A percentile compares a stretch with the other conserved stretches of the same genome.
Conservation (phyloP, 2,113 vertebrate genomes). For the Sporophila hypoxantha region DNA sequence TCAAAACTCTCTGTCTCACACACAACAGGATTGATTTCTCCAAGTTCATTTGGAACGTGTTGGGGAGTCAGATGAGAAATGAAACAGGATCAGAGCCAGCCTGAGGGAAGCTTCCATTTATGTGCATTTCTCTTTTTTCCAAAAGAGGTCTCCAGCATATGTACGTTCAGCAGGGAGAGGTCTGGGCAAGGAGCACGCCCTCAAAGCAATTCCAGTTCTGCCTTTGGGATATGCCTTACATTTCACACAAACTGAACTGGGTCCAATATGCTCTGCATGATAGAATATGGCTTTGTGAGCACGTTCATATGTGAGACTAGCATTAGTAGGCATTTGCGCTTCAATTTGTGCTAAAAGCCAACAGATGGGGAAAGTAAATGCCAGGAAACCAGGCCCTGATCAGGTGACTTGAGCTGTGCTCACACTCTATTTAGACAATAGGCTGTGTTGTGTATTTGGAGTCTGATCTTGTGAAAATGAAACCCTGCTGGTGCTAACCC, state of each 20-base stretch:
- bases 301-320: conserved; percentile 20
- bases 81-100: background rate
- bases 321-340: background rate
- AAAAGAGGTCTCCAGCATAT: background rate
- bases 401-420: conserved; percentile 49
- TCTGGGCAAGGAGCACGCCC: background rate
- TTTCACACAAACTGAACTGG: background rate
- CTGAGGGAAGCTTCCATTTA: background rate
- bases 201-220: conserved; percentile 32
- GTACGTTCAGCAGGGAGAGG: background rate
- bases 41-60: background rate
- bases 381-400: conserved; percentile 24
- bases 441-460: conserved; percentile 17
- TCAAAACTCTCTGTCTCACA: background rate
- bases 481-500: conserved; percentile 55
- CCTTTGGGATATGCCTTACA: background rate
- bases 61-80: background rate
- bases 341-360: conserved; percentile 41
- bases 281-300: background rate
- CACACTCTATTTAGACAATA: conserved; percentile 30
- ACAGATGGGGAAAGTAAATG: conserved; percentile 52
- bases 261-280: conserved; percentile 9
- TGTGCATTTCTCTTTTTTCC: background rate
- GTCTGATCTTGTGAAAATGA: conserved; percentile 49
- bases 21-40: background rate